Conservation (phyloP, 30 jellyfish, hydroid and myxozoan species). For the Cassiopea andromeda region DNA sequence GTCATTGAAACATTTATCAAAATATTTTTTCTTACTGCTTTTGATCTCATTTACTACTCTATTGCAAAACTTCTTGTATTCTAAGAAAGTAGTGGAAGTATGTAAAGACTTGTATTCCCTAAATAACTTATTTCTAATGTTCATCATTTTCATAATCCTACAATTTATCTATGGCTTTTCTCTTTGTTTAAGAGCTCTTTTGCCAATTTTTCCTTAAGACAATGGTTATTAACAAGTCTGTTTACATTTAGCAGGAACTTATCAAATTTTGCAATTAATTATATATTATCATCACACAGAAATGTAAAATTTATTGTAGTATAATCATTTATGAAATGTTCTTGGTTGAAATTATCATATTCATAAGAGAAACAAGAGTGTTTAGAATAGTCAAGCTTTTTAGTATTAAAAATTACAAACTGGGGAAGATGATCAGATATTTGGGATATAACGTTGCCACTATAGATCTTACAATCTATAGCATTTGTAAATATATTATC, state of each 20-base stretch:
- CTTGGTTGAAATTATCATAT: neutral
- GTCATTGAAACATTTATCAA: no score
- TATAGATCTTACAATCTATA: neutral
- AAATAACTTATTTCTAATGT: neutral
- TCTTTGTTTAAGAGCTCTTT: neutral
- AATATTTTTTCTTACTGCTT: no score
- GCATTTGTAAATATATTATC: neutral
- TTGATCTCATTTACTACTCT: no score
- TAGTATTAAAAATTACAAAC: neutral
- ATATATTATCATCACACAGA: neutral
- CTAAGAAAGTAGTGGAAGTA: no score
- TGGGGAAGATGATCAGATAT: neutral
- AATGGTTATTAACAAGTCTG: neutral
- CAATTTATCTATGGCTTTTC: neutral
- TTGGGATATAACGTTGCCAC: neutral
- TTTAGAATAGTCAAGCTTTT: neutral
- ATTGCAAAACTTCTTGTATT: no score
- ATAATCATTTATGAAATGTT: neutral
- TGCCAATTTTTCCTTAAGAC: neutral
- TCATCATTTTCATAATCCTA: neutral
- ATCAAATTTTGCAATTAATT: neutral
- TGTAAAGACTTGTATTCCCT: no score
- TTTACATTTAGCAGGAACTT: neutral
- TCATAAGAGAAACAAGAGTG: neutral
- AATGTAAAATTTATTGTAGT: neutral